A percentile compares a stretch with the other conserved stretches of the same genome.
Conservation (phyloP, 2,888 invertebrate genomes). For the Acronicta alni region DNA sequence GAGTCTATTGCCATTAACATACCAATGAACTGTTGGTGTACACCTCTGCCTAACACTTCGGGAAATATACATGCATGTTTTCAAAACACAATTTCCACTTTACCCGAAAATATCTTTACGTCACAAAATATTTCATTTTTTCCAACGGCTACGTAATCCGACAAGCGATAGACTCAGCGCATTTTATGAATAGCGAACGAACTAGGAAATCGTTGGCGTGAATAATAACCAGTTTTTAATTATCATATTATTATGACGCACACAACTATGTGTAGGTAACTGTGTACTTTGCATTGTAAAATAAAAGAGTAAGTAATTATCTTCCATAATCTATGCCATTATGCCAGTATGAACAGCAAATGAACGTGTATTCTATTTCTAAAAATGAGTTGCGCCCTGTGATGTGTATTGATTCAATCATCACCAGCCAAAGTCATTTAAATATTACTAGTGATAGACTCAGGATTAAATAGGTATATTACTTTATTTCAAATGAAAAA, state of each 20-base stretch:
- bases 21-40: too few species aligned
- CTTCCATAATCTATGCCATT: too few species aligned
- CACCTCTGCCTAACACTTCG: too few species aligned
- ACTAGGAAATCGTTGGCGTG: conserved; percentile 45
- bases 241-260: conserved; percentile 17
- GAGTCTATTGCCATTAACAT: too few species aligned
- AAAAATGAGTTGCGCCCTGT: too few species aligned
- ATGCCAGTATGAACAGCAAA: too few species aligned
- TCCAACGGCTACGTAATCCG: conserved; percentile 41
- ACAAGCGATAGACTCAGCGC: conserved; percentile 45
- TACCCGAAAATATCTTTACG: conserved; percentile 23
- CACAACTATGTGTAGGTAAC: background rate
- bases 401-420: too few species aligned
- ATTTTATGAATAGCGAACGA: conserved; percentile 49
- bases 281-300: conserved; percentile 19
- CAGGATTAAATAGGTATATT: too few species aligned
- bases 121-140: conserved; percentile 31
- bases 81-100: conserved; percentile 20
- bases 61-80: background rate
- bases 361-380: too few species aligned
- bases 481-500: too few species aligned
- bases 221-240: conserved; percentile 50
- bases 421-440: too few species aligned
- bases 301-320: background rate
- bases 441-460: too few species aligned